These are phyloP conservation scores for Manis javanica DNA, from an alignment of 2,797 vertebrate genomes.

Conservation along the genomic window DNA sequence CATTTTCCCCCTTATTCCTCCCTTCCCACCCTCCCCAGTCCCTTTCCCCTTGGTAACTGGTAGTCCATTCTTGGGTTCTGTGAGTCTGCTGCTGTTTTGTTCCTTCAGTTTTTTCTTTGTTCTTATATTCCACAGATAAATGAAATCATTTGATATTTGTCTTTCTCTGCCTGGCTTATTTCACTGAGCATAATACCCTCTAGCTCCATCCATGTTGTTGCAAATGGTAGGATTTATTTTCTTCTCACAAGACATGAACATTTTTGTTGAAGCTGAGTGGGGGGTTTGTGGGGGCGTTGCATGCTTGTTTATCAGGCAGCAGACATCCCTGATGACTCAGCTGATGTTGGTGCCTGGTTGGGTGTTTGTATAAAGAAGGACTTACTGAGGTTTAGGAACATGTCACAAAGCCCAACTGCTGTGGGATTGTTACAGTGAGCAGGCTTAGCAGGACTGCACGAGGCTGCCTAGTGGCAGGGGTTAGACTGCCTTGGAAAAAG, in stretches of 20 bases:
- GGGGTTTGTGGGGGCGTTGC: not conserved
- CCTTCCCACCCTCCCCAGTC: no score
- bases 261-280: not conserved
- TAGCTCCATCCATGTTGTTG: no score
- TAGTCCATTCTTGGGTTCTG: no score
- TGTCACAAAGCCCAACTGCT: not conserved
- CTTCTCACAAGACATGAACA: not conserved
- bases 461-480: not conserved
- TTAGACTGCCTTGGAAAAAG: not conserved
- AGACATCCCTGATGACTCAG: not conserved
- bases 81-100: no score
- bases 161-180: no score
- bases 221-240: no score
- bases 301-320: constrained; percentile 24
- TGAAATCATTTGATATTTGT: no score
- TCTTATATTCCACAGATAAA: no score
- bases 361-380: not conserved
- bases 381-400: not conserved
- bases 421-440: not conserved
- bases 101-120: no score
- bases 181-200: no score
- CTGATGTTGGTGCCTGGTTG: not conserved
- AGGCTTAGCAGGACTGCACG: not conserved
- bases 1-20: no score
- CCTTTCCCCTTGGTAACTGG: no score